Evolutionary conservation across 1,140 invertebrate genomes (phyloP).

Genomic region (Berghia stephanieae): DNA sequence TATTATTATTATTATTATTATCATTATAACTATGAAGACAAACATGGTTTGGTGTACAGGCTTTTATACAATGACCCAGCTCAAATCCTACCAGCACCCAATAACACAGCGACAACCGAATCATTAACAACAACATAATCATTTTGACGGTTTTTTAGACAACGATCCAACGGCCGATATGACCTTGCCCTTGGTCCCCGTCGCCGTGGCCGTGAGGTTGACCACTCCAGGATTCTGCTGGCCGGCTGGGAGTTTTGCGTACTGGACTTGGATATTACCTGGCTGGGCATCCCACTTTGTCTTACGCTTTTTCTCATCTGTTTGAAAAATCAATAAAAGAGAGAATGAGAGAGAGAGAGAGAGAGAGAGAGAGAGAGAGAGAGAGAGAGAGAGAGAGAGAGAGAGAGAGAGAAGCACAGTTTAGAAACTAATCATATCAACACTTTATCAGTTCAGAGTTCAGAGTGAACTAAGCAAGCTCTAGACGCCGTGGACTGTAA

Average conservation of each 20-base stretch:
- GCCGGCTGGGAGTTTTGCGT: constrained; percentile 15
- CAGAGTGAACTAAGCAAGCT: too few relatives aligned
- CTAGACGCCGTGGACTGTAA: too few relatives aligned
- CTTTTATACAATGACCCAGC: too few relatives aligned
- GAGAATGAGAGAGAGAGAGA: constrained; percentile 28
- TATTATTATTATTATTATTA: too few relatives aligned
- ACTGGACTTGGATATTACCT: not conserved
- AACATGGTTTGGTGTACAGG: too few relatives aligned
- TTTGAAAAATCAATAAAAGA: constrained; percentile 4
- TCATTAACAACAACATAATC: too few relatives aligned
- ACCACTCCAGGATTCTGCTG: constrained; percentile 33
- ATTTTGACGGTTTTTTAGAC: constrained; percentile 46
- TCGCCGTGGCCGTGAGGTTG: constrained; percentile 44
- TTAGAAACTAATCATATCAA: too few relatives aligned
- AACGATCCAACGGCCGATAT: constrained; percentile 59
- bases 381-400: constrained; percentile 16
- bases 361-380: constrained; percentile 31
- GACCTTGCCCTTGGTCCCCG: constrained; percentile 57
- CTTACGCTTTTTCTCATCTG: constrained; percentile 58
- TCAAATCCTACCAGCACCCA: too few relatives aligned
- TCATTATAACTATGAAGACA: too few relatives aligned
- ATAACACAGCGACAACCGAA: too few relatives aligned
- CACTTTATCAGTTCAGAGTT: too few relatives aligned
- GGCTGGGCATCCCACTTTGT: constrained; percentile 60
- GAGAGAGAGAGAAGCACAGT: not conserved